Evolutionary conservation across 2,797 vertebrate species (phyloP), one percentile per base, ranked within the genome.

Genomic region (Paedocypris micromegethes): DNA sequence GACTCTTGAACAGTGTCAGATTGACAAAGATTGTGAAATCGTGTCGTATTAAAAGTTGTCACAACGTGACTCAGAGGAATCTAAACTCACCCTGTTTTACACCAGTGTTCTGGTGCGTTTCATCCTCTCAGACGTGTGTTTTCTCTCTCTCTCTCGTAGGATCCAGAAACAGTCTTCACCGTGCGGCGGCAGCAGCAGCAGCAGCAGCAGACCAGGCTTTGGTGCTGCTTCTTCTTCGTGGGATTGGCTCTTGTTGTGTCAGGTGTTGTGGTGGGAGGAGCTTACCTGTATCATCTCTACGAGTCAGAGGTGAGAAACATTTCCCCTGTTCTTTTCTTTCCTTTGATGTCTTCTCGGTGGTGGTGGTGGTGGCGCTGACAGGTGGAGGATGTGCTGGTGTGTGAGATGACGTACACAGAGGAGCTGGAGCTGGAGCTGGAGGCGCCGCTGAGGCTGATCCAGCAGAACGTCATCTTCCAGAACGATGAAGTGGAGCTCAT

Each of bases 171-270:
- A 2, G 89, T 85, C 0, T 77, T 92, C 45, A 85, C 83, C 3
- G 75, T 90, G 56, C 89, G 83, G 56, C 23, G 1, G 23, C 23
- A 23, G 23, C 83, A 72, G 4, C 93, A 91, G 69, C 23, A 23
- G 23, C 23, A 23, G 23, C 83, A 72, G 4, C 93, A 91, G 69
- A 93, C 93, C 56, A 89, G 89, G 60, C 87, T 92, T 63, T 98
- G 95, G 94, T 96, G 93, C 81, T 98, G 94, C 93, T 98, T 93
- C 84, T 92, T 98, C 91, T 97, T 91, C 74, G 92, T 98, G 54
- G 95, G 94, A 44, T 63, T 98, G 69, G 93, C 93, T 43, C 94
- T 98, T 65, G 93, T 98, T 90, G 86, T 98, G 69, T 94, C 93
- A 2, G 94, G 94, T 0, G 88, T 96, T 75, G 91, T 98, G 75